Conservation (phyloP, 2,797 vertebrate genomes). For the Tamandua tetradactyla region DNA sequence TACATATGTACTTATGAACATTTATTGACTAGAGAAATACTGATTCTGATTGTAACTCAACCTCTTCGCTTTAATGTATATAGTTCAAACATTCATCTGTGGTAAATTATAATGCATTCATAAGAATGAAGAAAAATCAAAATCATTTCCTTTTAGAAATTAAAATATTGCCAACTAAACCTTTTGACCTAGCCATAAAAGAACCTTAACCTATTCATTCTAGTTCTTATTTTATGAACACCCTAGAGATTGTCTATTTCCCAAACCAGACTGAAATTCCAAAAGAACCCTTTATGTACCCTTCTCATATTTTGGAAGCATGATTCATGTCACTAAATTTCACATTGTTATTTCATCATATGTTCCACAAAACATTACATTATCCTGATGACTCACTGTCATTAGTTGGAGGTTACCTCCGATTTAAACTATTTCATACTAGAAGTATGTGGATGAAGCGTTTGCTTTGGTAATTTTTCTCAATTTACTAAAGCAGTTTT, state of each 20-base stretch:
- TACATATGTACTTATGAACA: background rate
- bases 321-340: conserved; percentile 59
- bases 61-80: conserved; percentile 39
- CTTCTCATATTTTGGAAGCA: background rate
- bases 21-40: background rate
- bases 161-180: conserved; percentile 57
- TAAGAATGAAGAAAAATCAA: conserved; percentile 56
- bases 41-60: conserved; percentile 43
- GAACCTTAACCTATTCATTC: background rate
- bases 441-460: conserved; percentile 54
- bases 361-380: conserved; percentile 62
- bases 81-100: conserved; percentile 50
- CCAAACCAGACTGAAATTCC: background rate
- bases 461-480: conserved; percentile 80
- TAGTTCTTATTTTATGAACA: background rate
- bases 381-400: conserved; percentile 66
- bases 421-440: conserved; percentile 71
- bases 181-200: conserved; percentile 32
- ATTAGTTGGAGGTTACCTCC: conserved; percentile 66
- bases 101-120: conserved; percentile 66
- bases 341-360: conserved; percentile 55
- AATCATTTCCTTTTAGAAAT: conserved; percentile 65
- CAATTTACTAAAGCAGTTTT: conserved; percentile 78
- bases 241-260: background rate
- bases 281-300: background rate